Evolutionary conservation across 2,797 vertebrate genomes (phyloP).

Genomic region (Sitta carolinensis): DNA sequence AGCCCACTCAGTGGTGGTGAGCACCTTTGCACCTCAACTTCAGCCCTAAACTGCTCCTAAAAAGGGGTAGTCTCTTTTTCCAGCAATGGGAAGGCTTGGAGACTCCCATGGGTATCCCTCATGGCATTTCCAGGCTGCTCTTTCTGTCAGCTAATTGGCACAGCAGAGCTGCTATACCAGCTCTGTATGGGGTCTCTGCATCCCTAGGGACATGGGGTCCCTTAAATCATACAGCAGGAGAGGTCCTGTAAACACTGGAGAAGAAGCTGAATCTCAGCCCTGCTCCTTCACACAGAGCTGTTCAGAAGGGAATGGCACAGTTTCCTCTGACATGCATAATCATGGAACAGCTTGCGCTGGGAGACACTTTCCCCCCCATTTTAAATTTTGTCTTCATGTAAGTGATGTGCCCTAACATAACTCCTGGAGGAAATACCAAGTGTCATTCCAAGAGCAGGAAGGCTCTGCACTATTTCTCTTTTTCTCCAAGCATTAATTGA

Average conservation of each 20-base stretch:
- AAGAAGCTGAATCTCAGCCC: background rate
- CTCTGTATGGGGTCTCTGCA: fast-evolving
- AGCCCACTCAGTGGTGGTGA: fast-evolving
- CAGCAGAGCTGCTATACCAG: background rate
- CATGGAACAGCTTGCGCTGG: background rate
- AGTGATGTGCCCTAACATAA: background rate
- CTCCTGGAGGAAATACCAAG: background rate
- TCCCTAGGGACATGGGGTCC: background rate
- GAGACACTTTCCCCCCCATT: background rate
- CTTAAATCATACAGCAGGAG: background rate
- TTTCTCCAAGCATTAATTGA: background rate
- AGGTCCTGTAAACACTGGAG: background rate
- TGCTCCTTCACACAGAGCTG: background rate
- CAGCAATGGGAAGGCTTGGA: background rate
- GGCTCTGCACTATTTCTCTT: background rate
- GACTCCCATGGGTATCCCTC: fast-evolving
- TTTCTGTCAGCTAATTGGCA: background rate
- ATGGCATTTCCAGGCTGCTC: fast-evolving
- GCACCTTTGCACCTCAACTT: fast-evolving
- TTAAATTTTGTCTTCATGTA: background rate
- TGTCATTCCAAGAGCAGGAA: background rate
- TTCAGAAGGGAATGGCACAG: background rate
- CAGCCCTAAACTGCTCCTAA: background rate
- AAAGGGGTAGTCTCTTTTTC: background rate
- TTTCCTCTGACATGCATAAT: background rate